These are phyloP conservation scores for Ditylenchus weischeri DNA, from an alignment of 2,888 invertebrate genomes.

Conservation along the genomic window DNA sequence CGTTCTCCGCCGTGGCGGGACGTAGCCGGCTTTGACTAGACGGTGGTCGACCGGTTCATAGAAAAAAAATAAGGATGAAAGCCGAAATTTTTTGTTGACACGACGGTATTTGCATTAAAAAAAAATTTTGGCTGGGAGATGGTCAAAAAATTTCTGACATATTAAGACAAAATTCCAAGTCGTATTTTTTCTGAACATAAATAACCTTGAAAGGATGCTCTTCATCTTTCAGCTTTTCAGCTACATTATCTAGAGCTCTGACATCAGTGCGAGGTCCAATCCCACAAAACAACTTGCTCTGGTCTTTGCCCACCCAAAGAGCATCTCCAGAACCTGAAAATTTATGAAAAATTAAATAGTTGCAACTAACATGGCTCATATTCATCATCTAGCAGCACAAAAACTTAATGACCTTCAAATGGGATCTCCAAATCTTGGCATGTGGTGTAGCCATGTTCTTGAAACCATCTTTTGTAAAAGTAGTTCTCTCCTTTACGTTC, in stretches of 20 bases:
- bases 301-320: conserved; percentile 42
- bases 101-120: too few relatives aligned
- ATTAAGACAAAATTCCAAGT: too few relatives aligned
- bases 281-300: conserved; percentile 46
- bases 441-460: conserved; percentile 46
- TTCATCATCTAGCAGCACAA: too few relatives aligned
- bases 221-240: conserved; percentile 30
- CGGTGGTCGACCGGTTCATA: too few relatives aligned
- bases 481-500: conserved; percentile 51
- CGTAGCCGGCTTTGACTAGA: too few relatives aligned
- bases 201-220: conserved; percentile 40
- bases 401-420: conserved; percentile 49
- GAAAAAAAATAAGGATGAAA: too few relatives aligned
- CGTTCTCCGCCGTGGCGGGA: too few relatives aligned
- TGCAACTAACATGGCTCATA: neutral
- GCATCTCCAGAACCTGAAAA: conserved; percentile 54
- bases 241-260: conserved; percentile 41
- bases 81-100: too few relatives aligned
- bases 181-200: neutral
- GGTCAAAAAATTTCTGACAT: too few relatives aligned
- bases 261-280: conserved; percentile 52
- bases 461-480: conserved; percentile 49
- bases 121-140: too few relatives aligned
- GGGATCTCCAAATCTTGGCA: conserved; percentile 45
- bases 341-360: conserved; percentile 3